Base-by-base conservation (phyloP, 2,113 vertebrate genomes). In the Cyprinus carpio region DNA sequence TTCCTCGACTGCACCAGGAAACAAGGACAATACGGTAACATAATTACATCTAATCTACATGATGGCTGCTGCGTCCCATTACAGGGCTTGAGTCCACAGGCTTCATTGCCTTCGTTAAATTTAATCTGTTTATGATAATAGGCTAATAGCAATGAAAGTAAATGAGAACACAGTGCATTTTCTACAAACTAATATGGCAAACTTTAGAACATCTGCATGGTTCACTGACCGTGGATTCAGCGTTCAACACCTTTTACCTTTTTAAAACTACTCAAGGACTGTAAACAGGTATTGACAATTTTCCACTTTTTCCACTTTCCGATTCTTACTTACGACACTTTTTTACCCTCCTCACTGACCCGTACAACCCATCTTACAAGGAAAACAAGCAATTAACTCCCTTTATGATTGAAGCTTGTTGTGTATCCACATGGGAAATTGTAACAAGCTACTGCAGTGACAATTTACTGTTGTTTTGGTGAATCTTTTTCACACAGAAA, bases 1-100 rank as follows among this genome's bases (percentile, higher is more conserved):
- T 74, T 20, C 7, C 54, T 72, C 77, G 58, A 89, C 85, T 87
- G 34, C 69, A 88, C 79, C 78, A 34, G 25, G 77, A 56, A 84
- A 87, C 75, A 72, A 86, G 60, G 75, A 51, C 67, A 81, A 86
- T 49, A 40, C 76, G 8, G 58, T 10, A 75, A 13, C n/a, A 11
- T 37, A 12, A 86, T 84, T 81, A 60, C 23, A 84, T 81, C 81
- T 76, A 37, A 65, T 69, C 34, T 64, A 37, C 58, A n/a, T n/a
- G n/a, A 80, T 69, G 60, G 34, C 69, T 71, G 58, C 67, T 67
- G 75, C 34, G 56, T 40, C 81, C 25, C 51, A 60, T 76, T 75
- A 81, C 43, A 67, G 58, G 82, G 56, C 11, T 46, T 29, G 54
- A 83, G 60, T n/a, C n/a, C 69, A 34, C 86, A 11, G 23, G 18